A percentile compares a stretch with the other conserved stretches of the same genome.
phyloP scores from a whole-genome alignment of 2,113 vertebrate species.

The Aphyosemion australe region DNA sequence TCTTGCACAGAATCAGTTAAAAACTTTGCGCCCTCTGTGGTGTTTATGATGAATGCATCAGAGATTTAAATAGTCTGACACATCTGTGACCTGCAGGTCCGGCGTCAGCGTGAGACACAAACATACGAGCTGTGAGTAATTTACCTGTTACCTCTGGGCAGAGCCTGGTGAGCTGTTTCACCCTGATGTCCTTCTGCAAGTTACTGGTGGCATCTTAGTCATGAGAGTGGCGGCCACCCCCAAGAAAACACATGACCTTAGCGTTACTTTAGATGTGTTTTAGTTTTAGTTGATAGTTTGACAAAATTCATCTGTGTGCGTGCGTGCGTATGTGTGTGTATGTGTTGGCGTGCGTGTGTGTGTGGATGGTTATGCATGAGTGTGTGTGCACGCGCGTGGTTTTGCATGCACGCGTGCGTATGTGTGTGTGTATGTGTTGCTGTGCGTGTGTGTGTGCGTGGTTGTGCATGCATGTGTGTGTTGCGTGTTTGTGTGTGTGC shows the following conservation, averaged over 20 bases:
- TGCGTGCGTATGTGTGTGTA: no score
- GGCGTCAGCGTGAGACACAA: background rate
- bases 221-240: background rate
- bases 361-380: no score
- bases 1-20: background rate
- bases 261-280: no score
- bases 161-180: background rate
- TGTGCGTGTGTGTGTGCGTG: no score
- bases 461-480: no score
- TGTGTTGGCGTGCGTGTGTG: no score
- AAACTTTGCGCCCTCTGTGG: background rate
- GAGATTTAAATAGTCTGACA: slow-evolving; percentile 1
- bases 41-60: background rate
- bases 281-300: no score
- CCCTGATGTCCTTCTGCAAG: background rate
- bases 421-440: no score
- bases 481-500: no score
- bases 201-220: background rate
- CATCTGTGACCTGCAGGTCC: background rate
- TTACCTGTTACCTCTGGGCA: background rate
- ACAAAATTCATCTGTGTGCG: no score
- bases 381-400: no score
- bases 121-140: slow-evolving; percentile 3
- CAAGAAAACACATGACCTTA: background rate
- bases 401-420: no score